Percentiles rank a stretch among this genome's conserved stretches.
phyloP scores from a whole-genome alignment of 1,140 invertebrate species.

The Berghia stephanieae region DNA sequence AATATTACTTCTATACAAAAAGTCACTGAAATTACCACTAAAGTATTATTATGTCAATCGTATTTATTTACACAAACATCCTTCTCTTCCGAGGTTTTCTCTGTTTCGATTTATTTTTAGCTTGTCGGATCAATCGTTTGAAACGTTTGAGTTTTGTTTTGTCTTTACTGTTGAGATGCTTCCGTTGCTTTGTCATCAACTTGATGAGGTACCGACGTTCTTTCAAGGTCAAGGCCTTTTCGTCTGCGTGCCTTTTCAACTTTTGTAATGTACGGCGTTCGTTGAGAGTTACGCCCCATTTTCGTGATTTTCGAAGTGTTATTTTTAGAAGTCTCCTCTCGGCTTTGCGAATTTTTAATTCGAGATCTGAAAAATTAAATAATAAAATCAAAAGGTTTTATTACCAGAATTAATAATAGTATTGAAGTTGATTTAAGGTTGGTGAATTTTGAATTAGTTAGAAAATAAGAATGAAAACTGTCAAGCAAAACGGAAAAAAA shows the following conservation, averaged over 20 bases:
- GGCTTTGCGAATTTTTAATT: conserved; percentile 19
- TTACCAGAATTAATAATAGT: background rate
- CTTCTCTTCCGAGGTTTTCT: conserved; percentile 8
- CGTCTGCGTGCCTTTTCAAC: conserved; percentile 10
- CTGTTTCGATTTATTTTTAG: conserved; percentile 13
- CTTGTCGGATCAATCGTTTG: conserved; percentile 25
- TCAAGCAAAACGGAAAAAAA: too few species aligned
- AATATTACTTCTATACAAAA: background rate
- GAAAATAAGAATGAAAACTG: too few species aligned
- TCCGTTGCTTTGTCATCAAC: conserved; percentile 12
- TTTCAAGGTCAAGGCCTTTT: conserved; percentile 3
- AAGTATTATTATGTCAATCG: too few species aligned
- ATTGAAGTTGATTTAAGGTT: background rate
- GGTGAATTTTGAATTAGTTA: too few species aligned
- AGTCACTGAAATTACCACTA: too few species aligned
- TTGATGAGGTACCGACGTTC: conserved; percentile 31
- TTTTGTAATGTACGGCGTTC: background rate
- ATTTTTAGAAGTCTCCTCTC: conserved; percentile 27
- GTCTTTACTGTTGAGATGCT: conserved; percentile 30
- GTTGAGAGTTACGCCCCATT: background rate
- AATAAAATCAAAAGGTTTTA: background rate
- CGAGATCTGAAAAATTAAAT: conserved; percentile 16
- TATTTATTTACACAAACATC: too few species aligned
- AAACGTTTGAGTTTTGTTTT: conserved; percentile 31
- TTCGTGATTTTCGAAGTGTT: background rate